Percentiles rank a stretch among this genome's conserved stretches.
Evolutionary conservation across 2,113 vertebrate genomes (phyloP).

Genomic region (Pedionomus torquatus): DNA sequence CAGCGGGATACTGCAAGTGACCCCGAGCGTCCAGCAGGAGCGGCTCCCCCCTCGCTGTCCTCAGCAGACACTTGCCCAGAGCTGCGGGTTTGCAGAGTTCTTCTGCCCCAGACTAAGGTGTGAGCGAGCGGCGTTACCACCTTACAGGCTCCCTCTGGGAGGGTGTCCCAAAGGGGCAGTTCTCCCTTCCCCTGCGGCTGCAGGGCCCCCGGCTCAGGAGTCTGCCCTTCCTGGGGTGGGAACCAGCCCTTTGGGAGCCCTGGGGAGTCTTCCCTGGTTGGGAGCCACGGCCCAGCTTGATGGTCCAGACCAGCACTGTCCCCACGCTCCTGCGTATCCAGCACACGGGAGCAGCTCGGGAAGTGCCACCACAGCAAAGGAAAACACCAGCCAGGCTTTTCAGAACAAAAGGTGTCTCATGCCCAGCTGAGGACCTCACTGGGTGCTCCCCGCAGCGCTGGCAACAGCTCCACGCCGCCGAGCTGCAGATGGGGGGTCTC

Average conservation of each 20-base stretch:
- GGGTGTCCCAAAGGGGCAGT: no score
- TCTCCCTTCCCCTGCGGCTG: background rate
- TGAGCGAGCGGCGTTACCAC: background rate
- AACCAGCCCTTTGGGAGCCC: background rate
- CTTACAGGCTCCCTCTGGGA: background rate
- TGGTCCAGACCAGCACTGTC: background rate
- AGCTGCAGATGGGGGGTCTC: accelerated
- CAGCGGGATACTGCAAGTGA: background rate
- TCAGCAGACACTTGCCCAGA: background rate
- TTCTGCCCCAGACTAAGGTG: background rate
- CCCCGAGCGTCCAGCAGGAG: background rate
- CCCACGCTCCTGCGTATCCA: background rate
- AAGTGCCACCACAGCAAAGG: background rate
- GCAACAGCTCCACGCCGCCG: accelerated
- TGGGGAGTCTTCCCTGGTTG: background rate
- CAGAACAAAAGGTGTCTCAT: background rate
- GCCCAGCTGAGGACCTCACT: background rate
- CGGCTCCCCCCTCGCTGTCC: background rate
- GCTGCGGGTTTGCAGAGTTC: background rate
- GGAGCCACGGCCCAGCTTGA: accelerated
- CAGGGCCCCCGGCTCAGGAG: no score
- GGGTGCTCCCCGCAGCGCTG: accelerated
- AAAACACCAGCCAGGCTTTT: background rate
- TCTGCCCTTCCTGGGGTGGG: background rate
- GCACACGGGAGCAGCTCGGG: background rate